Conservation (phyloP, 2,113 vertebrate species). For the Podocnemis expansa region DNA sequence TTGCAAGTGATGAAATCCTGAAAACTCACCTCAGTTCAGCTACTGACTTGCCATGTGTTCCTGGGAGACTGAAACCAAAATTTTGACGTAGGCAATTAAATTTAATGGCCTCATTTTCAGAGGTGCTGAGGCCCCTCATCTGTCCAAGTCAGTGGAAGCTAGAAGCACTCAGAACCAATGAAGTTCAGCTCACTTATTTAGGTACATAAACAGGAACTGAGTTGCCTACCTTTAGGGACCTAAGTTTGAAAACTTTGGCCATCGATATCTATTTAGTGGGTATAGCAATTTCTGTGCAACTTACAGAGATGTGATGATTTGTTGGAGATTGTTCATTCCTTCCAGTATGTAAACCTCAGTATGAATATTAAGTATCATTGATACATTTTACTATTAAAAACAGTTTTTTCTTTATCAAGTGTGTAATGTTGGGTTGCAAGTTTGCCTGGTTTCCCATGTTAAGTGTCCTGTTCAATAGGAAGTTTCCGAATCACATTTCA, state of each 20-base stretch:
- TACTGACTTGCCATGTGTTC: background rate
- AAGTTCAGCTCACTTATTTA: too few relatives aligned
- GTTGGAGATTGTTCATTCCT: background rate
- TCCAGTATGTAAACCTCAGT: background rate
- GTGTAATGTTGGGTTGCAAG: background rate
- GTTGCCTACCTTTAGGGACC: too few relatives aligned
- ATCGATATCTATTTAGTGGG: background rate
- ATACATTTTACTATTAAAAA: background rate
- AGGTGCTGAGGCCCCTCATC: background rate
- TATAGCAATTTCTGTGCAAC: background rate
- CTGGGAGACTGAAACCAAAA: background rate
- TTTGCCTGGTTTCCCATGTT: too few relatives aligned
- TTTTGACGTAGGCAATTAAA: constrained; percentile 8
- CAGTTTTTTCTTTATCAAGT: background rate
- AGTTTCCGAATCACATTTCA: background rate
- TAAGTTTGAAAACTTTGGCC: background rate
- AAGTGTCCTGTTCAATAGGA: background rate
- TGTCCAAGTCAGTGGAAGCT: background rate
- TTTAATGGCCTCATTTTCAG: background rate
- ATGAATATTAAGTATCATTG: background rate
- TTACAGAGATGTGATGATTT: background rate
- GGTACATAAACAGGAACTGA: too few relatives aligned
- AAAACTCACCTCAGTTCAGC: background rate
- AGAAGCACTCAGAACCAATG: too few relatives aligned
- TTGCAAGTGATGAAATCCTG: background rate